Conservation (phyloP, 1,140 invertebrate species). For the Calliopsis andreniformis region DNA sequence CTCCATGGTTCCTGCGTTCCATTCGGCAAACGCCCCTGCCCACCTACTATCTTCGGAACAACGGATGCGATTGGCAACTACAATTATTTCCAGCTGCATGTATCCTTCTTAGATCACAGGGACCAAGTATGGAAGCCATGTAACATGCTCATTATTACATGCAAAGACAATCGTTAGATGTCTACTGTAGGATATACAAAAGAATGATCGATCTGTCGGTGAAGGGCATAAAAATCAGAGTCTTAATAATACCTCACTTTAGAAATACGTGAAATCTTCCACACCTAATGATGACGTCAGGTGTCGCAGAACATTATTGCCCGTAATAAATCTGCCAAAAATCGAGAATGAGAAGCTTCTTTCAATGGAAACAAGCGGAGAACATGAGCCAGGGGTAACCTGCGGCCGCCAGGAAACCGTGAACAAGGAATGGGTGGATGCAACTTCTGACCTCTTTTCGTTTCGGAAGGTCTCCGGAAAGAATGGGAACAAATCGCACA, state of each 20-base stretch:
- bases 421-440: conserved; percentile 55
- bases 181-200: no score
- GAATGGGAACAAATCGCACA: conserved; percentile 23
- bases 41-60: not conserved
- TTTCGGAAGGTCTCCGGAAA: conserved; percentile 28
- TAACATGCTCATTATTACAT: no score
- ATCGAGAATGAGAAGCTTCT: conserved; percentile 10
- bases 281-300: not conserved
- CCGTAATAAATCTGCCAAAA: not conserved
- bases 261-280: no score
- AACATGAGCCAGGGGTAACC: conserved; percentile 22
- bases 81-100: not conserved
- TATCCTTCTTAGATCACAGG: not conserved
- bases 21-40: not conserved
- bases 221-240: no score
- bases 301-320: not conserved
- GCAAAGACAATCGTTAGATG: no score
- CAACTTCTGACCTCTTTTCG: conserved; percentile 19
- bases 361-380: not conserved
- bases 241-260: no score
- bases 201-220: no score
- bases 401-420: not conserved
- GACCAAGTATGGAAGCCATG: no score
- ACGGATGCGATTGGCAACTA: not conserved
- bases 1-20: not conserved